phyloP scores from a whole-genome alignment of 2,797 vertebrate genomes.

The Crenuchus spilurus region DNA sequence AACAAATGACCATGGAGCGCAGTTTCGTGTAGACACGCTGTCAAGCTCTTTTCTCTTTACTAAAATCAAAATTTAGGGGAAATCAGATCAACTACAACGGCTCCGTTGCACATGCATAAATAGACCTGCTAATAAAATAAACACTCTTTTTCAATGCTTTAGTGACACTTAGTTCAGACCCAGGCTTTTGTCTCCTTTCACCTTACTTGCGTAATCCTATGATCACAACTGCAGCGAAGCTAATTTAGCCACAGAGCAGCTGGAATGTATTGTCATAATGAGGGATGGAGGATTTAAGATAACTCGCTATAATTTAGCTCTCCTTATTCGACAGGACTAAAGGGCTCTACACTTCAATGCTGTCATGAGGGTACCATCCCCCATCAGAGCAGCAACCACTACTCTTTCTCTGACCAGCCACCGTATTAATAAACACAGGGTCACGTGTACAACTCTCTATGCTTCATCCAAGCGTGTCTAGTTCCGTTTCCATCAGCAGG shows the following conservation, averaged over 20 bases:
- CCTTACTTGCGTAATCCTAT: not conserved
- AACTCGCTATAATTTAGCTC: not conserved
- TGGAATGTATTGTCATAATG: not conserved
- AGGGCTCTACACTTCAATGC: not conserved
- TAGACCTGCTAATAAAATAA: no score
- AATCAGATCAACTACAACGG: no score
- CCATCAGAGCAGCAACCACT: not conserved
- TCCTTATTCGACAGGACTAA: not conserved
- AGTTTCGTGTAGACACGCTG: no score
- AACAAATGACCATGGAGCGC: no score
- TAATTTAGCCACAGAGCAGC: conserved; percentile 6
- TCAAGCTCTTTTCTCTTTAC: no score
- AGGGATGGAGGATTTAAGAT: not conserved
- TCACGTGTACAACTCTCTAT: not conserved
- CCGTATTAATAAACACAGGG: conserved; percentile 18
- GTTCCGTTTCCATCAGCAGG: conserved; percentile 1
- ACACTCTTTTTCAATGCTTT: not conserved
- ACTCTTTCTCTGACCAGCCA: conserved; percentile 14
- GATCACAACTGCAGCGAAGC: not conserved
- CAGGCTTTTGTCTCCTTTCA: not conserved
- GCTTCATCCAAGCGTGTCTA: conserved; percentile 10
- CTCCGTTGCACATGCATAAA: no score
- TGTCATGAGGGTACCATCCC: not conserved
- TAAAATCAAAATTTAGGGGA: no score
- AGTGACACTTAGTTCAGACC: not conserved